Conservation (phyloP, 2,797 vertebrate species). For the Gephyroberyx darwinii region DNA sequence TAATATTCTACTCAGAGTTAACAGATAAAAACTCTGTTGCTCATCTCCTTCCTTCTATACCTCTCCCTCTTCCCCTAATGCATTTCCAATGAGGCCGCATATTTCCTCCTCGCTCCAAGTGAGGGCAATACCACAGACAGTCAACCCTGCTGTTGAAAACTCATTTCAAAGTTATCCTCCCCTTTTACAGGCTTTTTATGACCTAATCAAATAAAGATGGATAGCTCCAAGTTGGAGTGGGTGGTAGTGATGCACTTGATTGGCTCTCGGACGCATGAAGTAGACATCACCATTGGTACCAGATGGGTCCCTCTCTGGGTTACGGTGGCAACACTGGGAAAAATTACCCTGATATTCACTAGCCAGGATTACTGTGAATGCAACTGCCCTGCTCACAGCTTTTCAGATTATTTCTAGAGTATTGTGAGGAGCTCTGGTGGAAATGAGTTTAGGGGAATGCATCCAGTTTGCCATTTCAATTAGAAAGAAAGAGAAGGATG, state of each 20-base stretch:
- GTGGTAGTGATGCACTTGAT: constrained; percentile 66
- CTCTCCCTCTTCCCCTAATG: constrained; percentile 59
- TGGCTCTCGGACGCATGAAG: constrained; percentile 38
- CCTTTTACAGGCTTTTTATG: constrained; percentile 63
- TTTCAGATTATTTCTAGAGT: constrained; percentile 41
- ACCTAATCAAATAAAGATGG: constrained; percentile 66
- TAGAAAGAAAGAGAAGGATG: constrained; percentile 43
- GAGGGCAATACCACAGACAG: constrained; percentile 46
- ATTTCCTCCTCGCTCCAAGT: constrained; percentile 55
- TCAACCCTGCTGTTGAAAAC: constrained; percentile 53
- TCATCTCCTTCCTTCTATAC: constrained; percentile 48
- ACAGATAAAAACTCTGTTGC: constrained; percentile 55
- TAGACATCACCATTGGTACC: constrained; percentile 36
- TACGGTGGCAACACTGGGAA: constrained; percentile 36
- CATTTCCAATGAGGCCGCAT: constrained; percentile 71
- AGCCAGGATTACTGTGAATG: constrained; percentile 48
- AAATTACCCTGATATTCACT: constrained; percentile 46
- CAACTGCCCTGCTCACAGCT: constrained; percentile 18
- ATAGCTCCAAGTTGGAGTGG: constrained; percentile 51
- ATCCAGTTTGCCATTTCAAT: constrained; percentile 34
- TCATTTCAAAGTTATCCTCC: constrained; percentile 66
- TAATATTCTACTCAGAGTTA: constrained; percentile 54
- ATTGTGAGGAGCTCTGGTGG: constrained; percentile 19
- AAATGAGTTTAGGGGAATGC: constrained; percentile 1
- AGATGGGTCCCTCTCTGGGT: constrained; percentile 56